These are phyloP conservation scores for Sparidentex hasta DNA, from an alignment of 2,797 vertebrate species.

Conservation along the genomic window DNA sequence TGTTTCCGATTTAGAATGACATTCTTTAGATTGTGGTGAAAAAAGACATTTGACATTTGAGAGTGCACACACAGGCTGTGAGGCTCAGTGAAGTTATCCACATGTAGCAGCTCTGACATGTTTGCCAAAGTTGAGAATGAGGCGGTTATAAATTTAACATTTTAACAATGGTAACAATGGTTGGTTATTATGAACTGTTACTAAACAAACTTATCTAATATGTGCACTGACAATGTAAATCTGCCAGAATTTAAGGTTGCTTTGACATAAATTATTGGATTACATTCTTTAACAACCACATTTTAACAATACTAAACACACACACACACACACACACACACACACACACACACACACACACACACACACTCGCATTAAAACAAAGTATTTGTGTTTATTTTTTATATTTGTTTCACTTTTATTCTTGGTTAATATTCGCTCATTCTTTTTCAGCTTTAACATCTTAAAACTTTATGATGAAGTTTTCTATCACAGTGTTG, in stretches of 20 bases:
- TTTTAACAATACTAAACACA: not conserved
- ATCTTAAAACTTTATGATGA: not conserved
- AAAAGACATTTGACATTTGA: not conserved
- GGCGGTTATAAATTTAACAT: not conserved
- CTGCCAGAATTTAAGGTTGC: not conserved
- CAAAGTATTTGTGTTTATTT: not conserved
- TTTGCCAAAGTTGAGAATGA: not conserved
- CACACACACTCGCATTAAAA: not conserved
- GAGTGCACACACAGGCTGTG: slow-evolving; percentile 7
- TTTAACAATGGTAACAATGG: too few relatives aligned
- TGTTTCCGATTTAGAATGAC: not conserved
- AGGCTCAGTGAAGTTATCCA: not conserved
- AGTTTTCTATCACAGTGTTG: not conserved
- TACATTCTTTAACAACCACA: not conserved
- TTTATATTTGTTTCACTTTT: not conserved
- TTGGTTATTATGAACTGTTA: too few relatives aligned
- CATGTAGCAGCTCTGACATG: not conserved
- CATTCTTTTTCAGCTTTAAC: not conserved
- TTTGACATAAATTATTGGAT: not conserved
- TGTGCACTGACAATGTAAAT: not conserved
- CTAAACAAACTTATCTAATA: too few relatives aligned
- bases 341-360: too few relatives aligned
- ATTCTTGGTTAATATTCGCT: not conserved
- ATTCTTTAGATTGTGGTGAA: not conserved
- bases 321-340: too few relatives aligned